Base-by-base conservation (phyloP, 2,888 invertebrate genomes). In the Cephalotes varians region DNA sequence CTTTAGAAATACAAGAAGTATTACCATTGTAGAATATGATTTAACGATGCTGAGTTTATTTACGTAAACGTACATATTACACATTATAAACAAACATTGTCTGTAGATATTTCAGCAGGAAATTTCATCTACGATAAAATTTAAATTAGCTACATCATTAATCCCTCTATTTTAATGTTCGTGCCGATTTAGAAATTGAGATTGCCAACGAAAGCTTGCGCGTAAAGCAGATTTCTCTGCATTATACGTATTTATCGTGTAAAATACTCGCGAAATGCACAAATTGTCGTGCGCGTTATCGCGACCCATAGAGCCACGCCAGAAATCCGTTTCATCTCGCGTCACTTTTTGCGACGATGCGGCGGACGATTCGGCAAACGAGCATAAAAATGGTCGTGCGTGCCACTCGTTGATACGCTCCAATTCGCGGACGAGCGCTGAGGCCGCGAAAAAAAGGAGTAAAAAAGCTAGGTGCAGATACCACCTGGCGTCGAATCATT, bases 401-500 rank as follows among this genome's bases (percentile, higher is more conserved):
- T 84, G 83, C 34, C 80, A 62, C 40, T 51, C 86, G 83, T 81
- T 82, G 86, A 86, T 88, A 80, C 86, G 83, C 86, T 87, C 69
- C 88, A 83, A 86, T 85, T 83, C 84, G 69, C 15, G 34, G 44
- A 67, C 73, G 74, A 64, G 34, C 67, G 88, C 84, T 81, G 83
- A 83, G 81, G 82, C 82, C 77, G 60, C 65, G 47, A 56, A 62
- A 64, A 62, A 64, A 54, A 62, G 15, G 21, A 47, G 4, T 2
- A 40, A 31, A 69, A 80, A 56, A 65, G 44, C 51, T 73, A n/a
- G 12, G 28, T 37, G 34, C 9, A 15, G 81, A 88, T 88, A 88
- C 81, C 89, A 87, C 81, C 88, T 82, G 88, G 89, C 82, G 84
- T 83, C 83, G 37, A 73, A 64, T 87, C 62, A 88, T 86, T 83